Evolutionary conservation across 2,888 invertebrate species (phyloP).

Genomic region (Hyalella azteca): DNA sequence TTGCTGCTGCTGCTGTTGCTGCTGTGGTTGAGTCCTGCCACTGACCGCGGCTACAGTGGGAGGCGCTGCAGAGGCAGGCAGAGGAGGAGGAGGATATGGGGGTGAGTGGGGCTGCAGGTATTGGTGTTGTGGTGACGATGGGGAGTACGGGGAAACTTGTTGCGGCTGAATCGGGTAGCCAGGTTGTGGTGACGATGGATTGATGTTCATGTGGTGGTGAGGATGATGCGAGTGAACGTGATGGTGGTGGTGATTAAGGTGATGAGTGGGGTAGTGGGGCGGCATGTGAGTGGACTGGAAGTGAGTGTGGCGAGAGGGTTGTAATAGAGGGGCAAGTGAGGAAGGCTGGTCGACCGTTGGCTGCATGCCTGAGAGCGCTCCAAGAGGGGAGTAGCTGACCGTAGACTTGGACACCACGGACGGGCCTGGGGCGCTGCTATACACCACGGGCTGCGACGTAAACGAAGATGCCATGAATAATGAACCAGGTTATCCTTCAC

Average conservation of each 20-base stretch:
- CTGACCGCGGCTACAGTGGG: neutral
- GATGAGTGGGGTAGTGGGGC: conserved; percentile 42
- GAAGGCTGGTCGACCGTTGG: conserved; percentile 55
- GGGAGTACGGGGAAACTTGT: conserved; percentile 29
- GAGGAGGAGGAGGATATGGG: conserved; percentile 40
- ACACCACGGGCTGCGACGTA: neutral
- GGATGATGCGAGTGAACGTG: conserved; percentile 39
- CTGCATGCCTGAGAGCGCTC: conserved; percentile 55
- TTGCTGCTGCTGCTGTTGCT: neutral
- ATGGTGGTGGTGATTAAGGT: conserved; percentile 42
- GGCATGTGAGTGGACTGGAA: conserved; percentile 20
- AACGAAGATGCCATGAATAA: too few relatives aligned
- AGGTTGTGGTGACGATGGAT: conserved; percentile 12
- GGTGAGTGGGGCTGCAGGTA: conserved; percentile 39
- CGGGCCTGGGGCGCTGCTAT: neutral
- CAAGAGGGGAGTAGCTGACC: conserved; percentile 52
- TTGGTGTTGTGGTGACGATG: conserved; percentile 33
- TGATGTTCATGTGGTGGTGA: neutral
- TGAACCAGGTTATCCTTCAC: too few relatives aligned
- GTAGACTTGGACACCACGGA: conserved; percentile 9
- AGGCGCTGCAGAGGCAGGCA: neutral
- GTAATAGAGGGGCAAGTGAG: conserved; percentile 10
- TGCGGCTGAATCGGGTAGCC: conserved; percentile 2
- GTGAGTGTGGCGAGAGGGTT: neutral
- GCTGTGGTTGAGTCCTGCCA: neutral